phyloP scores from a whole-genome alignment of 1,140 invertebrate species.

The Panulirus ornatus region DNA sequence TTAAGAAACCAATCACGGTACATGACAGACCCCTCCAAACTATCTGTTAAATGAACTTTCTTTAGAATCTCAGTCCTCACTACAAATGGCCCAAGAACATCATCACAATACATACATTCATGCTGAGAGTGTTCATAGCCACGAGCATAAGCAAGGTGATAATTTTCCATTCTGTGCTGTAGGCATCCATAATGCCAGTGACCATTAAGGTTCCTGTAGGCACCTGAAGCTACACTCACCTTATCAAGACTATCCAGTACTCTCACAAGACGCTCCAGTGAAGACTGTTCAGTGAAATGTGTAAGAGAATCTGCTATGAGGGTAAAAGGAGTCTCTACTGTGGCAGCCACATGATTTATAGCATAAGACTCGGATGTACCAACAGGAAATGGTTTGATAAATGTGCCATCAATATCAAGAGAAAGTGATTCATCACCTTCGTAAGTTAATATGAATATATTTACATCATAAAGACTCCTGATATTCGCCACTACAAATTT shows the following conservation, averaged over 20 bases:
- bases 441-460: conserved; percentile 31
- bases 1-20: conserved; percentile 77
- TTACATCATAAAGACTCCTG: conserved; percentile 33
- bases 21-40: conserved; percentile 66
- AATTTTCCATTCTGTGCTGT: conserved; percentile 76
- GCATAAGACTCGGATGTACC: background rate
- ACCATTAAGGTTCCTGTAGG: conserved; percentile 76
- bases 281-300: conserved; percentile 75
- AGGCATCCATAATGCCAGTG: conserved; percentile 77
- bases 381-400: background rate
- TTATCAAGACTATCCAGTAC: conserved; percentile 74
- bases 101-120: conserved; percentile 78
- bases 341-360: conserved; percentile 74
- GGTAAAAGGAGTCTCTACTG: conserved; percentile 76
- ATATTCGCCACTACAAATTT: conserved; percentile 12
- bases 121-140: conserved; percentile 77
- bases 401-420: background rate
- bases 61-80: conserved; percentile 68
- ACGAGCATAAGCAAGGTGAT: conserved; percentile 75
- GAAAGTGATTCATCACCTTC: background rate
- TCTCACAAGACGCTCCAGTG: conserved; percentile 76
- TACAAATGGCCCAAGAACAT: conserved; percentile 77
- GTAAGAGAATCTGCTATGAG: conserved; percentile 76
- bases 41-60: conserved; percentile 72
- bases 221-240: conserved; percentile 76